Evolutionary conservation across 2,113 vertebrate genomes (phyloP), one percentile per base, ranked within the genome.

Genomic region (Meriones unguiculatus): DNA sequence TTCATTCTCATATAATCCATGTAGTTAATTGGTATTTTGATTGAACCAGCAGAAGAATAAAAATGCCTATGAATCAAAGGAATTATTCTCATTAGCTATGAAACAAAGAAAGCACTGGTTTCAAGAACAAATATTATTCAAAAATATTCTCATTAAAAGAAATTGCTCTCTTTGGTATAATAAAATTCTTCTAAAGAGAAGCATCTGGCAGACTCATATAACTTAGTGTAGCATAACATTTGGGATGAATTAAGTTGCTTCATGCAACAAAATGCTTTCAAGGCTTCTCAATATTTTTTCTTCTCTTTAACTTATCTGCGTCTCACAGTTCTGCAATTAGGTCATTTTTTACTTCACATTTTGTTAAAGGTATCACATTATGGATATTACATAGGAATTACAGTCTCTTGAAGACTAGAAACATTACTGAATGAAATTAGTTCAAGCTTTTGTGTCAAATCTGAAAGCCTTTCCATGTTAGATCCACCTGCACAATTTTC

Each of bases 81-180:
- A 97, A 98, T 98, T 98, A 90, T 98, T 98, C 98, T 98, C 96
- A 97, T 98, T 98, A 98, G 93, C 98, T 96, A 93, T 93, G 95
- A 97, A 98, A 97, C 96, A 97, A 91, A 98, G 97, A 97, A 97
- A 96, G 91, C 96, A 92, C 64, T 97, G 96, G 96, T 97, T 98
- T 98, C 93, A 88, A 98, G 97, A 98, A 97, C 94, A 98, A 98
- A 98, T 98, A 98, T 98, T 98, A 97, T 97, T 97, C 90, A 98
- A 98, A 98, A 98, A 97, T 97, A 97, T 95, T 98, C 97, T 98
- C 97, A 97, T 98, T 98, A 98, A 98, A 98, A 97, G 87, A 97
- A 97, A 98, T 98, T 98, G 92, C 97, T 93, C 97, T 98, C 98
- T 97, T 87, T 70, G 64, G 97, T 67, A 67, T 97, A 98, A 98